A percentile compares a stretch with the other conserved stretches of the same genome.
Conservation (phyloP, 2,113 vertebrate genomes). For the Dicrurus megarhynchus region DNA sequence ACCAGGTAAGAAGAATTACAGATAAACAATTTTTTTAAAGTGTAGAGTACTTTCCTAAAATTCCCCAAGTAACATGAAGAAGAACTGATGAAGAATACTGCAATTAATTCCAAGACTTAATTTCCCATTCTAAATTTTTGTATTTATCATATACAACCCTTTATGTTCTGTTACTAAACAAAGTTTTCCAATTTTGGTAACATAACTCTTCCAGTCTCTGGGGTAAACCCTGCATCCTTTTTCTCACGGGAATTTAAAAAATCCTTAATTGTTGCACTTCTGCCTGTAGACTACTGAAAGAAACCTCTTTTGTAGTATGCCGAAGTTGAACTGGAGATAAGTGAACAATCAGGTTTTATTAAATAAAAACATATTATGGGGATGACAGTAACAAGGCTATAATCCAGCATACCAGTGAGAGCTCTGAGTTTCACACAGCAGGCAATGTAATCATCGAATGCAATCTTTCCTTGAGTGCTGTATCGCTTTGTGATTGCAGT, state of each 20-base stretch:
- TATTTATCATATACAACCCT: background rate
- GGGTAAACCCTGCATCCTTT: background rate
- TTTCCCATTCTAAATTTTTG: background rate
- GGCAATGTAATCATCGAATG: slow-evolving; percentile 92
- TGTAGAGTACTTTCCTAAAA: background rate
- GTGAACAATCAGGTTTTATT: background rate
- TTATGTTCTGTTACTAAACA: background rate
- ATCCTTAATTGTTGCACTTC: background rate
- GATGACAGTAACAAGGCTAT: background rate
- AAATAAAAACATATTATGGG: background rate
- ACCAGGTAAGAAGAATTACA: background rate
- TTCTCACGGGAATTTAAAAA: background rate
- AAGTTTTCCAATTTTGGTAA: background rate
- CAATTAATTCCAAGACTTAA: background rate
- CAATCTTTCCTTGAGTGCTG: slow-evolving; percentile 82
- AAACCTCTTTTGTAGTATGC: background rate
- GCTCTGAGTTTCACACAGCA: slow-evolving; percentile 87
- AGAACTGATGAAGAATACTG: background rate
- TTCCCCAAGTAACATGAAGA: background rate
- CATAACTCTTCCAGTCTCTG: background rate
- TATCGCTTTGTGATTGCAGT: slow-evolving; percentile 83
- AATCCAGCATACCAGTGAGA: slow-evolving; percentile 82
- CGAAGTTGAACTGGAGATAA: background rate
- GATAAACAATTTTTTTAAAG: background rate
- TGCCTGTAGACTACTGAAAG: background rate